Base-by-base conservation (phyloP, 2,113 vertebrate genomes). In the Candoia aspera region DNA sequence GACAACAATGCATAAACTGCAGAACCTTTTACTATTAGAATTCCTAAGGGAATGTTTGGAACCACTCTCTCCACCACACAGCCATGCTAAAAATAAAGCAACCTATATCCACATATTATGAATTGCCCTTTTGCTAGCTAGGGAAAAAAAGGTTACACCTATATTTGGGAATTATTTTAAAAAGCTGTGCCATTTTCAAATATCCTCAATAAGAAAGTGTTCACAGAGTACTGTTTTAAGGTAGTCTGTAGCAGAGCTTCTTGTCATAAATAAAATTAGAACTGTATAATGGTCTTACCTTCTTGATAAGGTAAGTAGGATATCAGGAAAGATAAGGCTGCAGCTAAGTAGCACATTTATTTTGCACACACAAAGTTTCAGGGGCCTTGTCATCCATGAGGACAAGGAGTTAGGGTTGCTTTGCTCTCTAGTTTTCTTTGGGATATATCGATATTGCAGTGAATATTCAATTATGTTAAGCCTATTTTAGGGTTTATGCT, bases 71-170 rank as follows among this genome's bases (percentile, higher is more conserved):
- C 92, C 90, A 95, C 91, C 94, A 94, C 87, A 94, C 53, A 92
- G 93, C 91, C 93, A 88, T 37, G 89, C 90, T 88, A 89, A 95
- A 96, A 95, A 95, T 94, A 93, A 95, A 92, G 0, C 0, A 91
- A 92, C 88, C 84, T 13, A 79, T 24, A 49, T 73, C 84, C 84
- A 53, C 90, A 94, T 23, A 8, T 15, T 86, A 68, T 1, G 88
- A 94, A 68, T 92, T 89, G 58, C 90, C 64, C 94, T 93, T 94
- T 6, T 0, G 90, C 62, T 59, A 87, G 88, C 86, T 89, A 85
- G 2, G 0, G 87, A 46, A 90, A 54, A 62, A 1, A 15, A 88
- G 91, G 55, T 59, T 68, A 87, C 86, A 94, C 60, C 46, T 94
- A 92, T 91, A 84, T 92, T 92, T 64, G 37, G 26, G 0, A 0